Evolutionary conservation across 1,140 invertebrate species (phyloP), one percentile per base, ranked within the genome.

Genomic region (Drosophila nigromelanica): DNA sequence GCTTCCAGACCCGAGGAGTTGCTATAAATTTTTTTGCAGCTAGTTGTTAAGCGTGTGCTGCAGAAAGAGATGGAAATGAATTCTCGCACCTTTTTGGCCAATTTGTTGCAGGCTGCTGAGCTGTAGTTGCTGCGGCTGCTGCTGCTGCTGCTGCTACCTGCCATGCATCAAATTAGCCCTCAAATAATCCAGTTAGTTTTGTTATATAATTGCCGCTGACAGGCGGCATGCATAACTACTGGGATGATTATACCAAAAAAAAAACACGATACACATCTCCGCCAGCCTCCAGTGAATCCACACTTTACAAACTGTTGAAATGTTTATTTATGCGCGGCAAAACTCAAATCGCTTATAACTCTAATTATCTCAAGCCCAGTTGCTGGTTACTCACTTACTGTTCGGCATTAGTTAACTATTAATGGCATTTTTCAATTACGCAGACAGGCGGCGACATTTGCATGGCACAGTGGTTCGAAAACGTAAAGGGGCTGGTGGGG

Each of bases 351-450:
- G 71, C 62, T 54, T 69, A 74, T 63, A 60, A 30, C 60, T 43
- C 54, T 62, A 82, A 76, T 81, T 80, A 78, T 78, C 54, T 72
- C 66, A 54, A 54, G 67, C 56, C 66, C 78, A 64, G 58, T 64
- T 54, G 50, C 54, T 68, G 39, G 51, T 48, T 55, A 30, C 21
- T 47, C 15, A 56, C 24, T 18, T 55, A 52, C 18, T 39, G 58
- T 21, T 37, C 27, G 45, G 55, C 69, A 83, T 79, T 73, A 71
- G 71, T 80, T 72, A 89, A 73, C 55, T 73, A 68, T 89, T 89
- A 89, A 89, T 89, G 67, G 60, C 56, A 75, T 80, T 89, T 83
- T 89, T 89, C 79, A 83, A 89, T 89, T 89, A 89, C 83, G 83
- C 83, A 74, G 79, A 72, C 37, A 64, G 64, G n/a, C 61, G 73